phyloP scores from a whole-genome alignment of 2,797 vertebrate genomes.

The Silurus lanzhouensis region DNA sequence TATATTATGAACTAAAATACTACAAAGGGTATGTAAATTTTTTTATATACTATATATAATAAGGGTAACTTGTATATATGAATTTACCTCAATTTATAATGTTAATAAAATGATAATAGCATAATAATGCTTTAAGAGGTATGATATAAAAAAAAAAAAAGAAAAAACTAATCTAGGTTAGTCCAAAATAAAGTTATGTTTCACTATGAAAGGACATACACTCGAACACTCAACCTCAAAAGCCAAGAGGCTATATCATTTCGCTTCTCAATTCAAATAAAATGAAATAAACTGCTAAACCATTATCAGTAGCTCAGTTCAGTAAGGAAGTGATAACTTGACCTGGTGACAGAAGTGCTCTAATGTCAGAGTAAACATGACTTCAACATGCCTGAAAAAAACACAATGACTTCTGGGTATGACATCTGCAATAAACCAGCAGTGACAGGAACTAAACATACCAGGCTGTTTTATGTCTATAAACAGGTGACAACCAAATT shows the following conservation, averaged over 20 bases:
- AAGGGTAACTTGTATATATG: no score
- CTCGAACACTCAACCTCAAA: neutral
- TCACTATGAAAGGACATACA: neutral
- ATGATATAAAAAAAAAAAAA: neutral
- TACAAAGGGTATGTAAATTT: neutral
- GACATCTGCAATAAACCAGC: neutral
- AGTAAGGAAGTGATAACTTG: neutral
- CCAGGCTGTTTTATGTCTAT: neutral
- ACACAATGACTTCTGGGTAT: neutral
- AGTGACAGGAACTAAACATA: neutral
- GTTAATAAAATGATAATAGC: neutral
- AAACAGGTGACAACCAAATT: neutral
- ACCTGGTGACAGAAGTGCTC: neutral
- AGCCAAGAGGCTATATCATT: no score
- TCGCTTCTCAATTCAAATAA: neutral
- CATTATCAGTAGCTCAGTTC: neutral
- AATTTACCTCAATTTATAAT: neutral
- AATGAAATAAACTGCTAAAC: neutral
- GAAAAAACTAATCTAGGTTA: neutral
- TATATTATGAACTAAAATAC: neutral
- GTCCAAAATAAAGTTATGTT: neutral
- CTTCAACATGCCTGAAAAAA: neutral
- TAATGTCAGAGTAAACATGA: constrained; percentile 15
- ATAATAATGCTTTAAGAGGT: neutral
- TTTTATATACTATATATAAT: neutral